Evolutionary conservation across 2,888 invertebrate species (phyloP).

Genomic region (Atethmia centrago): DNA sequence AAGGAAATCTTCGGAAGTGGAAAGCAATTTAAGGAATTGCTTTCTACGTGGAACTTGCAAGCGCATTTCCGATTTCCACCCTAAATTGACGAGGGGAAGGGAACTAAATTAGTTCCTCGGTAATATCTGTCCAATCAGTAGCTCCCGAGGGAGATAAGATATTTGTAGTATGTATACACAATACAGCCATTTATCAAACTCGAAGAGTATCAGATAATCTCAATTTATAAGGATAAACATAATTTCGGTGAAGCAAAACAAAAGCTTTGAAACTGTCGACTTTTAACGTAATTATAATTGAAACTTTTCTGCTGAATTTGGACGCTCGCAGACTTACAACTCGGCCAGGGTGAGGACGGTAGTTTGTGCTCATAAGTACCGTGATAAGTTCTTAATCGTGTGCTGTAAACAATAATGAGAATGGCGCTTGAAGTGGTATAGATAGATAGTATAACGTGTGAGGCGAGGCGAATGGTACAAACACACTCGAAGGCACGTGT

Average conservation of each 20-base stretch:
- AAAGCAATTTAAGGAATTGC: slow-evolving; percentile 58
- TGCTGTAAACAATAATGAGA: slow-evolving; percentile 23
- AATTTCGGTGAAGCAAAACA: slow-evolving; percentile 21
- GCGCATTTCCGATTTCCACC: slow-evolving; percentile 59
- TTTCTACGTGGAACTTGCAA: slow-evolving; percentile 51
- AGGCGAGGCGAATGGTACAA: slow-evolving; percentile 20
- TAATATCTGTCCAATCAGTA: slow-evolving; percentile 50
- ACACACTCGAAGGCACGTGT: slow-evolving; percentile 58
- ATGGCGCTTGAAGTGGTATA: slow-evolving; percentile 28
- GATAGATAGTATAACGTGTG: slow-evolving; percentile 23
- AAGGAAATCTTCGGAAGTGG: slow-evolving; percentile 49
- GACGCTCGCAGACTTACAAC: slow-evolving; percentile 23
- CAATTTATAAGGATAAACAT: slow-evolving; percentile 20
- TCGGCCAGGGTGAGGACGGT: slow-evolving; percentile 7
- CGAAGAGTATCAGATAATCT: slow-evolving; percentile 20
- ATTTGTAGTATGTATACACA: slow-evolving; percentile 37
- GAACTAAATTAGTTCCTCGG: slow-evolving; percentile 51
- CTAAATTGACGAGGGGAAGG: slow-evolving; percentile 54
- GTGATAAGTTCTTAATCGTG: slow-evolving; percentile 17
- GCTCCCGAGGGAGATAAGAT: slow-evolving; percentile 47
- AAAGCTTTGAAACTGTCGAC: slow-evolving; percentile 42
- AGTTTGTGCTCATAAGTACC: slow-evolving; percentile 20
- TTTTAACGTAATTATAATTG: slow-evolving; percentile 21
- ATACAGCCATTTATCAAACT: slow-evolving; percentile 45
- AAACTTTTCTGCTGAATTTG: slow-evolving; percentile 32